Conservation (phyloP, 2,888 invertebrate genomes). For the Desoria tigrina region DNA sequence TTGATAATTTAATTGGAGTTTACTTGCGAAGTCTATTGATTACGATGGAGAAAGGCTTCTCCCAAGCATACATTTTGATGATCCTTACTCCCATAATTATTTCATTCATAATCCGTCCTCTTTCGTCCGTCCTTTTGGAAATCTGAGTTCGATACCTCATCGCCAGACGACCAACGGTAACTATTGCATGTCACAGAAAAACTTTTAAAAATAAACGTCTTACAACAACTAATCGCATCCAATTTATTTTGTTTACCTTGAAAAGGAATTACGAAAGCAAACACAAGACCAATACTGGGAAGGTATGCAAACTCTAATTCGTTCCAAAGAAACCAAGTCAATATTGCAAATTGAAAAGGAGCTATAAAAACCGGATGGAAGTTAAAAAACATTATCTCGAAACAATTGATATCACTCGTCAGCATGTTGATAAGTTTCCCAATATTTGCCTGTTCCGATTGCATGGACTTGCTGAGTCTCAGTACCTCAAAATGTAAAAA, state of each 20-base stretch:
- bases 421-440: slow-evolving; percentile 92
- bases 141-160: slow-evolving; percentile 70
- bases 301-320: slow-evolving; percentile 72
- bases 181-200: slow-evolving; percentile 48
- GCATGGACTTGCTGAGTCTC: slow-evolving; percentile 74
- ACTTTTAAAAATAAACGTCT: neutral
- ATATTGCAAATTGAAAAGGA: slow-evolving; percentile 76
- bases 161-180: slow-evolving; percentile 58
- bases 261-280: slow-evolving; percentile 78
- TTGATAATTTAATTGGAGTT: slow-evolving; percentile 55
- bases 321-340: slow-evolving; percentile 76
- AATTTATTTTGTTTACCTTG: slow-evolving; percentile 74
- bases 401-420: slow-evolving; percentile 90
- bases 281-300: slow-evolving; percentile 75
- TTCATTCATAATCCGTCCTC: slow-evolving; percentile 92
- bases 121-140: slow-evolving; percentile 81
- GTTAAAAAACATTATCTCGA: slow-evolving; percentile 86
- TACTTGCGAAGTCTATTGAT: slow-evolving; percentile 73
- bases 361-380: slow-evolving; percentile 90
- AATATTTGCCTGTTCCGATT: slow-evolving; percentile 82
- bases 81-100: slow-evolving; percentile 90
- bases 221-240: too few species aligned
- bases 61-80: slow-evolving; percentile 67
- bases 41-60: slow-evolving; percentile 81
- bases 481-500: slow-evolving; percentile 61